Evolutionary conservation across 2,113 vertebrate species (phyloP), one percentile per base, ranked within the genome.

Genomic region (Cisticola juncidis): DNA sequence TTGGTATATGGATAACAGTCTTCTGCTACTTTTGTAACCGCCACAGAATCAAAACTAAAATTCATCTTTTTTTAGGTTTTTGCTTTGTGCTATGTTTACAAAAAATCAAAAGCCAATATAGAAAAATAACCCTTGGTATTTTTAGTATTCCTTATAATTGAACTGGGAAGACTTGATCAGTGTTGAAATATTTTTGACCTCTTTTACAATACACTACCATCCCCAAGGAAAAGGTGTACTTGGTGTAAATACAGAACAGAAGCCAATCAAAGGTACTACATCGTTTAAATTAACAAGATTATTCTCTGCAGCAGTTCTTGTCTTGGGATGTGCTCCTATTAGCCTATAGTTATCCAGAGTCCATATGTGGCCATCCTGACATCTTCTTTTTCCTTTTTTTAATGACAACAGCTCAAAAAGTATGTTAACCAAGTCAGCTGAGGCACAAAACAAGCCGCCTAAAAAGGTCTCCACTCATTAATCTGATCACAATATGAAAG

Each of bases 261-360:
- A 86, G 31, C 19, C 66, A 66, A 60, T 70, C 72, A 86, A 92
- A 88, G 16, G n/a, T 78, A 85, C 18, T 42, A 42, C 31, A 82
- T 12, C 71, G 19, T 36, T 94, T 89, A 79, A 95, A 96, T 91
- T 78, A 96, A 82, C 23, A 95, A 74, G 53, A 91, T 85, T 78
- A 91, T 48, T 73, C 66, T 82, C 35, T 78, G 68, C 33, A 90
- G n/a, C 21, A 92, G n/a, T 61, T 68, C 61, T 72, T 12, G 3
- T 48, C 56, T 78, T 53, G 47, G 29, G 25, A 15, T 68, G 18
- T 62, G 33, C n/a, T 81, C 28, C 40, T 79, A 28, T 23, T 48
- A 81, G 28, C 61, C 40, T 40, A 13, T 3, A 64, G 42, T 22
- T 64, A 40, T 36, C 25, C 40, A 47, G 0, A 53, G 36, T 31